Evolutionary conservation across 2,888 invertebrate species (phyloP).

Genomic region (Allacma fusca): DNA sequence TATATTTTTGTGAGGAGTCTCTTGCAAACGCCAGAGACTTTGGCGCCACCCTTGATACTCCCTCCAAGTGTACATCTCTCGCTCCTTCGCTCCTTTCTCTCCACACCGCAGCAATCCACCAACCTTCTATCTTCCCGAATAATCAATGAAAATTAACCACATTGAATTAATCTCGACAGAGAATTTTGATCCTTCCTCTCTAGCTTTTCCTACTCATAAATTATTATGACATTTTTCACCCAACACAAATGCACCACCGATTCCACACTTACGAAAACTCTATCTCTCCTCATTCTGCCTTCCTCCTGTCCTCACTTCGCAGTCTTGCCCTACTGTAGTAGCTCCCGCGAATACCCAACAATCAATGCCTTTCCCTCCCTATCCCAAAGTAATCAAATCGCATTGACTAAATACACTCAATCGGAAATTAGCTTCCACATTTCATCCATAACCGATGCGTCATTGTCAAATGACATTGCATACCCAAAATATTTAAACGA

Average conservation of each 20-base stretch:
- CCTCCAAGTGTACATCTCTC: slow-evolving; percentile 5
- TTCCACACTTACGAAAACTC: slow-evolving; percentile 4
- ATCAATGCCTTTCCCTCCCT: no score
- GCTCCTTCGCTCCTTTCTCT: slow-evolving; percentile 13
- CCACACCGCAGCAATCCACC: neutral
- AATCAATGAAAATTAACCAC: slow-evolving; percentile 60
- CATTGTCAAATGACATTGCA: no score
- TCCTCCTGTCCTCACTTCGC: no score
- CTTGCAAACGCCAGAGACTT: slow-evolving; percentile 3
- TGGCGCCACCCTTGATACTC: slow-evolving; percentile 25
- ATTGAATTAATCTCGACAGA: slow-evolving; percentile 54
- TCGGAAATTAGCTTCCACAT: no score
- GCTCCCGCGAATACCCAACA: no score
- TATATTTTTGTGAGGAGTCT: slow-evolving; percentile 1
- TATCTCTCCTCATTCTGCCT: neutral
- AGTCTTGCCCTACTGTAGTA: no score
- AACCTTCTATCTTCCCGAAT: slow-evolving; percentile 46
- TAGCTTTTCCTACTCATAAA: slow-evolving; percentile 43
- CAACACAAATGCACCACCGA: slow-evolving; percentile 23
- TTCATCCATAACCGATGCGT: no score
- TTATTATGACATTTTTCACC: slow-evolving; percentile 50
- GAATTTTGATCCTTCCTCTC: slow-evolving; percentile 42
- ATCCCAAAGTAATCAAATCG: no score
- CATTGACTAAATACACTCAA: no score
- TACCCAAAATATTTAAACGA: no score